Conservation (phyloP, 2,888 invertebrate species). For the Myathropa florea region DNA sequence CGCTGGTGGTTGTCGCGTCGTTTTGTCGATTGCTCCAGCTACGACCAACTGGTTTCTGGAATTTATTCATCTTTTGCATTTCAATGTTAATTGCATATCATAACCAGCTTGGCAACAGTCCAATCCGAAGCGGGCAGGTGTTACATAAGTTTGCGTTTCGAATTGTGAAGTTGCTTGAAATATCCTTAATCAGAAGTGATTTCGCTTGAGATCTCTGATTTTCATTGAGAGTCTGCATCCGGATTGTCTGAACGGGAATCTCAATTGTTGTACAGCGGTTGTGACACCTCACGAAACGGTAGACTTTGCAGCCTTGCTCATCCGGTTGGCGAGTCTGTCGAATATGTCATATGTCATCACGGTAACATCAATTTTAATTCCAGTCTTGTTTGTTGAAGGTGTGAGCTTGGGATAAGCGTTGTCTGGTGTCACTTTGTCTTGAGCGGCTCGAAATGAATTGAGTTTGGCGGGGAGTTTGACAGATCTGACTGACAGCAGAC, state of each 20-base stretch:
- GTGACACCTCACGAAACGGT: neutral
- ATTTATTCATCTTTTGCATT: slow-evolving; percentile 53
- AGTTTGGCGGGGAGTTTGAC: neutral
- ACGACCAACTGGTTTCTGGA: slow-evolving; percentile 43
- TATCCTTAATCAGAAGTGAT: neutral
- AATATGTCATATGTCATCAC: neutral
- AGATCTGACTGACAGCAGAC: neutral
- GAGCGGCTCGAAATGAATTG: neutral
- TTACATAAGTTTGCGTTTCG: neutral
- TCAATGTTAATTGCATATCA: slow-evolving; percentile 59
- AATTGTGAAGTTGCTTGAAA: neutral
- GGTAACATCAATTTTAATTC: neutral
- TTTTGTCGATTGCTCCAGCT: slow-evolving; percentile 23
- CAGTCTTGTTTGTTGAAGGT: neutral
- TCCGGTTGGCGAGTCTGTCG: slow-evolving; percentile 18
- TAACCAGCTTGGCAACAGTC: slow-evolving; percentile 44
- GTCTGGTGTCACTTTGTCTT: neutral
- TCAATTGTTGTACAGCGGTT: neutral
- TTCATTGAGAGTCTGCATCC: neutral
- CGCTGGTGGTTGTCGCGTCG: neutral
- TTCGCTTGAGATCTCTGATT: neutral
- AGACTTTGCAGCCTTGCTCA: neutral
- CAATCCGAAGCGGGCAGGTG: neutral
- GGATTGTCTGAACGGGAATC: neutral
- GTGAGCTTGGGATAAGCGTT: neutral